Conservation (phyloP, 2,888 invertebrate genomes). For the Mellilla xanthometata region DNA sequence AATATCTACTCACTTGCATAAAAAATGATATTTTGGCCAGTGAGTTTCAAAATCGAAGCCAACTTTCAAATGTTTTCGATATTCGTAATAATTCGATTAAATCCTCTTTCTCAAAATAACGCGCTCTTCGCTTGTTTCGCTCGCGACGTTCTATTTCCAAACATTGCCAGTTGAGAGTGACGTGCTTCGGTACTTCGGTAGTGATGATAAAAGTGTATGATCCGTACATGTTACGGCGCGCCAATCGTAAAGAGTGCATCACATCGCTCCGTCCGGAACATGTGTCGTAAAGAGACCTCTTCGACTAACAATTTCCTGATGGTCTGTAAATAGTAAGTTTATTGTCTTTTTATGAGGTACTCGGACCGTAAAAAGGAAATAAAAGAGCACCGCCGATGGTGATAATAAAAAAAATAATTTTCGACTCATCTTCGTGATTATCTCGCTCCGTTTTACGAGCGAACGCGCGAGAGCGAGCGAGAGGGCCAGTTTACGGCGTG, state of each 20-base stretch:
- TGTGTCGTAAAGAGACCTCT: conserved; percentile 83
- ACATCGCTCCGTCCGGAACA: conserved; percentile 65
- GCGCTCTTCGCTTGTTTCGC: too few relatives aligned
- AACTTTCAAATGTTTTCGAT: too few relatives aligned
- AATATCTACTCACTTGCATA: too few relatives aligned
- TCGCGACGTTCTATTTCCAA: too few relatives aligned
- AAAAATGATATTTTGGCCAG: too few relatives aligned
- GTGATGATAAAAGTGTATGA: conserved; percentile 68
- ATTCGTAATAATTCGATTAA: too few relatives aligned
- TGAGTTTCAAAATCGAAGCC: too few relatives aligned
- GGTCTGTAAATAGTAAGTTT: conserved; percentile 84
- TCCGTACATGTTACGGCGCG: conserved; percentile 70
- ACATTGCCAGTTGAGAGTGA: too few relatives aligned
- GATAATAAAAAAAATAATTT: conserved; percentile 83
- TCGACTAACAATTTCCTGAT: conserved; percentile 83
- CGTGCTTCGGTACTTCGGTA: conserved; percentile 7
- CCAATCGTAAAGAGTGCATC: conserved; percentile 79
- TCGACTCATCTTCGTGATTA: conserved; percentile 81
- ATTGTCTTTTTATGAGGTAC: conserved; percentile 84
- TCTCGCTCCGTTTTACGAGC: conserved; percentile 73
- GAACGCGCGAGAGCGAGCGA: conserved; percentile 48
- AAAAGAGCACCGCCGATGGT: conserved; percentile 84
- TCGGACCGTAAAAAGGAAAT: conserved; percentile 84
- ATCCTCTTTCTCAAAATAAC: too few relatives aligned
- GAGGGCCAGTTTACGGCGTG: conserved; percentile 69